Percentiles rank a stretch among this genome's conserved stretches.
phyloP scores from a whole-genome alignment of 2,113 vertebrate species.

The Mesoclemmys tuberculata region DNA sequence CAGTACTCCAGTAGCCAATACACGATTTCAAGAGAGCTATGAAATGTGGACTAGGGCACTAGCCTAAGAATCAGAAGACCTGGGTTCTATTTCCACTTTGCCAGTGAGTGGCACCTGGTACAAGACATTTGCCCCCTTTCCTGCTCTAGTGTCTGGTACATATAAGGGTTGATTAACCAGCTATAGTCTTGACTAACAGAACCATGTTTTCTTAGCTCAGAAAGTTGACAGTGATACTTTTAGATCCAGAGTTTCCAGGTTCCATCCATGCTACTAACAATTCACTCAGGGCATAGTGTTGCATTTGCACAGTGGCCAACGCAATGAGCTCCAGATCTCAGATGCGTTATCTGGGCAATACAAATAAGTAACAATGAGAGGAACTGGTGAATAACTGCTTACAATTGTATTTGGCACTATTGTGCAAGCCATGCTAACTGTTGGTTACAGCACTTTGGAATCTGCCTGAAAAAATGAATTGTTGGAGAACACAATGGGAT shows the following conservation, averaged over 20 bases:
- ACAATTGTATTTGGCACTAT: not conserved
- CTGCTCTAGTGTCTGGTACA: not conserved
- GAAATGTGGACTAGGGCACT: not conserved
- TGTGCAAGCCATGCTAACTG: not conserved
- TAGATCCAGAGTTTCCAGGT: not conserved
- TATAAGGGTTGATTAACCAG: not conserved
- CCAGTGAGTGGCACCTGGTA: not conserved
- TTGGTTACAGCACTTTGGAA: slow-evolving; percentile 30
- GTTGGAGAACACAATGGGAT: slow-evolving; percentile 50
- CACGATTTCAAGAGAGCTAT: not conserved
- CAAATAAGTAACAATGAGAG: not conserved
- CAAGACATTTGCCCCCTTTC: not conserved
- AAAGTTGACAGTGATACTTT: not conserved
- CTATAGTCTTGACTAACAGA: not conserved
- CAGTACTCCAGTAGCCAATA: not conserved
- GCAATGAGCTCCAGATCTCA: not conserved
- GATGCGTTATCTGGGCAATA: not conserved
- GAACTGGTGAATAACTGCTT: not conserved
- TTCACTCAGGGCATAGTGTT: not conserved
- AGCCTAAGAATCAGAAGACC: not conserved
- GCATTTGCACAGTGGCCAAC: not conserved
- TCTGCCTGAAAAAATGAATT: slow-evolving; percentile 30
- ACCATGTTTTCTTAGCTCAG: not conserved
- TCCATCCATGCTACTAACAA: not conserved
- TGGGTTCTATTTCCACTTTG: not conserved